Conservation (phyloP, 1,140 invertebrate species). For the Conopomorpha cramerella region DNA sequence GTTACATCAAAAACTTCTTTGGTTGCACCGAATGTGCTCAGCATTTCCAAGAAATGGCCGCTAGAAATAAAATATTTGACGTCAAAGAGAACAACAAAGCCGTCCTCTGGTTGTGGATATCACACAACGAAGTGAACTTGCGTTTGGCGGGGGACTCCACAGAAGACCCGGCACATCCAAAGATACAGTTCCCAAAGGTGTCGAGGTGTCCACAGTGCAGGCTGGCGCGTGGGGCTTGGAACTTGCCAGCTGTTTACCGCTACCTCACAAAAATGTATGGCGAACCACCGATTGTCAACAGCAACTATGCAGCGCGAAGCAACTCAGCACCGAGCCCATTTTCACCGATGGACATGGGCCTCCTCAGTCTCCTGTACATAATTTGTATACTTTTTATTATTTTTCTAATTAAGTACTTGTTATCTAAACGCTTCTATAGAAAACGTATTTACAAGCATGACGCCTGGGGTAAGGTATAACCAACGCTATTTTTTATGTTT, state of each 20-base stretch:
- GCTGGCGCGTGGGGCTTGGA: constrained; percentile 65
- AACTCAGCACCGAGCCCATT: constrained; percentile 22
- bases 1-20: constrained; percentile 92
- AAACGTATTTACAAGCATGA: constrained; percentile 71
- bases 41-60: constrained; percentile 86
- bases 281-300: constrained; percentile 57
- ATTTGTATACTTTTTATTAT: constrained; percentile 72
- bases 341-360: constrained; percentile 46
- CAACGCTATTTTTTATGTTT: constrained; percentile 5
- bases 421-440: constrained; percentile 69
- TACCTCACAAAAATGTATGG: constrained; percentile 80
- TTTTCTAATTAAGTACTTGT: too few relatives aligned
- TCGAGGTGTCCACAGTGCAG: constrained; percentile 74
- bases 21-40: constrained; percentile 88
- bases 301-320: too few relatives aligned
- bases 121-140: constrained; percentile 93
- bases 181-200: constrained; percentile 85
- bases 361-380: constrained; percentile 56
- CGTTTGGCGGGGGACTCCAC: constrained; percentile 82
- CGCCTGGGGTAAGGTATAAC: constrained; percentile 67
- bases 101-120: constrained; percentile 92
- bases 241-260: constrained; percentile 69
- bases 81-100: constrained; percentile 73
- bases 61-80: constrained; percentile 67
- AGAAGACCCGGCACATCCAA: constrained; percentile 90